Conservation (phyloP, 2,888 invertebrate species). For the Synergus itoensis region DNA sequence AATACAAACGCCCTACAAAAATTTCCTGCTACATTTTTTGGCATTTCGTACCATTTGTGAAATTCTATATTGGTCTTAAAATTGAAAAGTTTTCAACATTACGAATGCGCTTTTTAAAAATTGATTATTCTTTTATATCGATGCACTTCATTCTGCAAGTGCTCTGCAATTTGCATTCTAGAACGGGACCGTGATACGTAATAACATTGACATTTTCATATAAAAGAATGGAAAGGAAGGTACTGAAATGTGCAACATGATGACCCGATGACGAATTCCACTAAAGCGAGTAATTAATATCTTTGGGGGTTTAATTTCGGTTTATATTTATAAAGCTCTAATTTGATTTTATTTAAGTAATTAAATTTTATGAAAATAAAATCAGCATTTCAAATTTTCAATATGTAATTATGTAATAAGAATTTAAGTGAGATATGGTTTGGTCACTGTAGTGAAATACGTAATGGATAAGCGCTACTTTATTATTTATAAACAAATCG, state of each 20-base stretch:
- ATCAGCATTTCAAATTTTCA: neutral
- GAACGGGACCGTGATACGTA: neutral
- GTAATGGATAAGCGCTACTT: neutral
- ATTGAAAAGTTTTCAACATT: too few species aligned
- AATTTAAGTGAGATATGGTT: neutral
- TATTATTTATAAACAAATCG: conserved; percentile 28
- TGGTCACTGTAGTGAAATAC: neutral
- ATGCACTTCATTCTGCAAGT: neutral
- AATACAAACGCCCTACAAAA: too few species aligned
- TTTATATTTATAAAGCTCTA: neutral
- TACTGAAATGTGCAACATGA: neutral
- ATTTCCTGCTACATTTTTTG: too few species aligned
- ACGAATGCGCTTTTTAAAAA: neutral
- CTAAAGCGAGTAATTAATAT: neutral
- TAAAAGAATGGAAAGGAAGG: neutral
- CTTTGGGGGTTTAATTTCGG: neutral
- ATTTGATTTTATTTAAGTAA: neutral
- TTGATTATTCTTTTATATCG: neutral
- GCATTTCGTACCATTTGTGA: too few species aligned
- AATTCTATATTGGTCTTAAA: too few species aligned
- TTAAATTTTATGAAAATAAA: conserved; percentile 24
- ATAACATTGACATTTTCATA: neutral
- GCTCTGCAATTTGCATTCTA: conserved; percentile 4
- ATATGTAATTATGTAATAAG: neutral
- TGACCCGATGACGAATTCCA: neutral